These are phyloP conservation scores for Melanotaenia boesemani DNA, from an alignment of 2,797 vertebrate genomes.

Conservation along the genomic window DNA sequence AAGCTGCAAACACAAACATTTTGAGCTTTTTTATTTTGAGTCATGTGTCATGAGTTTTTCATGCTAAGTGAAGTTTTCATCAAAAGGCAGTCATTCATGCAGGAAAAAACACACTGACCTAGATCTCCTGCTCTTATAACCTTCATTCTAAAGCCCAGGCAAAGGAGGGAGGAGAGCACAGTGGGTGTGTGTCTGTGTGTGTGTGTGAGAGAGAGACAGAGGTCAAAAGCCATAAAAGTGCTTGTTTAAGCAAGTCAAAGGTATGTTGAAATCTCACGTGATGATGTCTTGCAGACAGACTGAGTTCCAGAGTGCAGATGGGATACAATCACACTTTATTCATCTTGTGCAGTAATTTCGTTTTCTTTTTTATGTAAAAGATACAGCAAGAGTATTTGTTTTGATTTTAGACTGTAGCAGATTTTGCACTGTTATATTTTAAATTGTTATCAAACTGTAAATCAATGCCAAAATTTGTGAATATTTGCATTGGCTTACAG, in stretches of 20 bases:
- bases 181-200: conserved; percentile 1
- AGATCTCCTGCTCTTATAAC: conserved; percentile 71
- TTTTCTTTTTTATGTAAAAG: too few species aligned
- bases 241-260: conserved; percentile 62
- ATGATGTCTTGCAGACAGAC: conserved; percentile 38
- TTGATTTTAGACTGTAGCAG: background rate
- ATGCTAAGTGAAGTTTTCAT: conserved; percentile 41
- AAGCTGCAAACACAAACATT: conserved; percentile 4
- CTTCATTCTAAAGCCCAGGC: conserved; percentile 60
- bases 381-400: background rate
- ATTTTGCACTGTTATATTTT: background rate
- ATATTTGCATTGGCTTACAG: background rate
- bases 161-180: conserved; percentile 30
- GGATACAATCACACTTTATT: conserved; percentile 17
- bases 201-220: background rate
- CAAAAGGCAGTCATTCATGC: conserved; percentile 54
- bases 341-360: background rate
- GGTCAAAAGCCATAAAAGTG: conserved; percentile 51
- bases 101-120: conserved; percentile 70
- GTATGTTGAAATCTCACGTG: conserved; percentile 67
- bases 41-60: conserved; percentile 13
- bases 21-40: background rate
- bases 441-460: background rate
- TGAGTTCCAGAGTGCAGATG: conserved; percentile 22
- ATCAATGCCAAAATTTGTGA: background rate